phyloP scores from a whole-genome alignment of 2,888 invertebrate genomes.

The Cheilosia impressa region DNA sequence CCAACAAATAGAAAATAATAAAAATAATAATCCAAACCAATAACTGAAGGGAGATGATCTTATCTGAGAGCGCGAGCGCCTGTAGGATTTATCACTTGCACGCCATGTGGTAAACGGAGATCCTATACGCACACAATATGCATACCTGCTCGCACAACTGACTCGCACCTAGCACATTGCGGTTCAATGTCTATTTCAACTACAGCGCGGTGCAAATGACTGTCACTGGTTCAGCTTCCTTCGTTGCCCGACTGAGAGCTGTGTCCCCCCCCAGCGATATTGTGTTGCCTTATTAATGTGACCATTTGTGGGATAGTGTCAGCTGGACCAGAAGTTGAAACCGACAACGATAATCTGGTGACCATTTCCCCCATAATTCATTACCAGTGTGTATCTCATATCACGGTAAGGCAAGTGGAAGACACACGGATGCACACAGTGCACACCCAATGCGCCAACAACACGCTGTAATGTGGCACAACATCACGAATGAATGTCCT shows the following conservation, averaged over 20 bases:
- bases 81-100: constrained; percentile 69
- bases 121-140: not conserved
- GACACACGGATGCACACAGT: constrained; percentile 44
- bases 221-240: constrained; percentile 57
- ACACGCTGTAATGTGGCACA: constrained; percentile 72
- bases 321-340: constrained; percentile 73
- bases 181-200: constrained; percentile 51
- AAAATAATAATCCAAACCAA: constrained; percentile 64
- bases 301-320: constrained; percentile 72
- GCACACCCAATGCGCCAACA: constrained; percentile 39
- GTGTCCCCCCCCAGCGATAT: constrained; percentile 16
- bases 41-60: constrained; percentile 66
- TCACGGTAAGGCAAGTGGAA: constrained; percentile 59
- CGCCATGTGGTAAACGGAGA: constrained; percentile 68
- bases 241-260: not conserved
- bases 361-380: constrained; percentile 71
- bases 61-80: constrained; percentile 49
- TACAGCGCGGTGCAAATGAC: constrained; percentile 34
- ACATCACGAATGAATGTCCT: constrained; percentile 71
- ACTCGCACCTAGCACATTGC: constrained; percentile 14
- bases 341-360: constrained; percentile 73
- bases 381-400: constrained; percentile 64
- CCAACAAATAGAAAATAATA: constrained; percentile 60
- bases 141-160: constrained; percentile 10
- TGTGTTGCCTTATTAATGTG: constrained; percentile 61